Percentiles rank a stretch among this genome's conserved stretches.
Conservation (phyloP, 1,140 invertebrate species). For the Goniozus legneri region DNA sequence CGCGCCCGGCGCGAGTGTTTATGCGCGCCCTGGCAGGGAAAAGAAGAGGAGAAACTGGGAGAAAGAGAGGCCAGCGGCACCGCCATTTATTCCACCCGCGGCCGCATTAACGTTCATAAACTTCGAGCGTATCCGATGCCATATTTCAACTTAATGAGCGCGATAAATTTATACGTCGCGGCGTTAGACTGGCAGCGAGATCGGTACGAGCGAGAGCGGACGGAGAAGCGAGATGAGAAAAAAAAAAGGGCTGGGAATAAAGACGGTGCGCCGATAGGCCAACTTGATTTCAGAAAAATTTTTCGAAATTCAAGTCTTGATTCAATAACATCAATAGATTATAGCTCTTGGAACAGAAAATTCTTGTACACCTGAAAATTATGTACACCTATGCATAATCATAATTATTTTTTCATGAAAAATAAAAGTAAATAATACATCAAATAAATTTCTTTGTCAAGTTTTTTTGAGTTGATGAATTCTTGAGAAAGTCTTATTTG, state of each 20-base stretch:
- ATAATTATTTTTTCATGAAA: too few relatives aligned
- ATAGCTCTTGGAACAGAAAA: too few relatives aligned
- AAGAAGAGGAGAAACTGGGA: too few relatives aligned
- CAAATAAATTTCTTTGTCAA: too few relatives aligned
- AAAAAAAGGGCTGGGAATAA: not conserved
- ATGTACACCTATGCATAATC: too few relatives aligned
- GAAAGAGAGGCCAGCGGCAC: conserved; percentile 13
- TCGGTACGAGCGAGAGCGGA: conserved; percentile 25
- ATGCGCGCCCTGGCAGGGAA: conserved; percentile 20
- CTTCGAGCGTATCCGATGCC: conserved; percentile 33
- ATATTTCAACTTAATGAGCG: conserved; percentile 42
- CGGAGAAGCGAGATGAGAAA: conserved; percentile 6
- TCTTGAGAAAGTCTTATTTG: too few relatives aligned
- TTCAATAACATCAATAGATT: too few relatives aligned
- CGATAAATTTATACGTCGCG: conserved; percentile 40
- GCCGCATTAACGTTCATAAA: conserved; percentile 42
- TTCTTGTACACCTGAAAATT: too few relatives aligned
- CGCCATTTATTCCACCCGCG: conserved; percentile 24
- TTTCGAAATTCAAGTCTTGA: too few relatives aligned
- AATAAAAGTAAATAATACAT: too few relatives aligned
- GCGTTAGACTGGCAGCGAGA: conserved; percentile 29
- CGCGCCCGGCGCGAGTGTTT: not conserved
- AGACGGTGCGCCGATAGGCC: not conserved
- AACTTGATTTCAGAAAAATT: too few relatives aligned
- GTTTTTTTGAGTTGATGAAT: too few relatives aligned